These are phyloP conservation scores for Drosophila kanapiae DNA, from an alignment of 1,140 invertebrate genomes.

Conservation along the genomic window DNA sequence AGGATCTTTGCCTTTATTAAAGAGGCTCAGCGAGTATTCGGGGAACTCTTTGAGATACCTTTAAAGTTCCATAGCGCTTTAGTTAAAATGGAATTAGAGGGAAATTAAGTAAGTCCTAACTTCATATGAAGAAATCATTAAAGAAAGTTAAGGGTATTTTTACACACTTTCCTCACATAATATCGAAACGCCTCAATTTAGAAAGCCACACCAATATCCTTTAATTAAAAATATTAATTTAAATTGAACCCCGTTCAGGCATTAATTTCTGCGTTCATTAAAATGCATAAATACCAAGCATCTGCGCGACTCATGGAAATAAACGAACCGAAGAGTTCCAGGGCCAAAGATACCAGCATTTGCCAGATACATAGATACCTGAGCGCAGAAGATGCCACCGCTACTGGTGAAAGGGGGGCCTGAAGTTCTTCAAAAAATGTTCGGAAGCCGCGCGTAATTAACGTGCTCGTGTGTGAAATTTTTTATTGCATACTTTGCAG, in stretches of 20 bases:
- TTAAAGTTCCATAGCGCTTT: too few relatives aligned
- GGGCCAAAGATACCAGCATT: conserved; percentile 1
- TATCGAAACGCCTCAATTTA: too few relatives aligned
- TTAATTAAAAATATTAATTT: conserved; percentile 13
- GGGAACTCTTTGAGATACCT: background rate
- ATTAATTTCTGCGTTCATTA: background rate
- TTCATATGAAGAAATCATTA: too few relatives aligned
- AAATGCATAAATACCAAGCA: conserved; percentile 4
- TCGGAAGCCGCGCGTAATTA: conserved; percentile 61
- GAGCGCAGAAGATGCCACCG: background rate
- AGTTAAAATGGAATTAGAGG: too few relatives aligned
- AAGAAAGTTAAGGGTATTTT: too few relatives aligned
- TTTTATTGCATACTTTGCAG: conserved; percentile 80
- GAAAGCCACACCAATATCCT: conserved; percentile 10
- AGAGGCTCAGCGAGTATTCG: background rate
- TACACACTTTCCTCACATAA: too few relatives aligned
- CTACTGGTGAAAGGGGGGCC: conserved; percentile 1
- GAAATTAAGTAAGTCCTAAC: background rate
- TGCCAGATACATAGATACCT: conserved; percentile 8
- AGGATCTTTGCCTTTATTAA: too few relatives aligned
- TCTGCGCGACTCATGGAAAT: conserved; percentile 4
- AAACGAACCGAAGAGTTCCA: conserved; percentile 6
- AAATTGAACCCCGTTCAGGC: background rate
- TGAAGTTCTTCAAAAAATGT: conserved; percentile 47
- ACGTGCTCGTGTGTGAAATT: conserved; percentile 79